These are phyloP conservation scores for Acleris laterana DNA, from an alignment of 2,888 invertebrate species.

Conservation along the genomic window DNA sequence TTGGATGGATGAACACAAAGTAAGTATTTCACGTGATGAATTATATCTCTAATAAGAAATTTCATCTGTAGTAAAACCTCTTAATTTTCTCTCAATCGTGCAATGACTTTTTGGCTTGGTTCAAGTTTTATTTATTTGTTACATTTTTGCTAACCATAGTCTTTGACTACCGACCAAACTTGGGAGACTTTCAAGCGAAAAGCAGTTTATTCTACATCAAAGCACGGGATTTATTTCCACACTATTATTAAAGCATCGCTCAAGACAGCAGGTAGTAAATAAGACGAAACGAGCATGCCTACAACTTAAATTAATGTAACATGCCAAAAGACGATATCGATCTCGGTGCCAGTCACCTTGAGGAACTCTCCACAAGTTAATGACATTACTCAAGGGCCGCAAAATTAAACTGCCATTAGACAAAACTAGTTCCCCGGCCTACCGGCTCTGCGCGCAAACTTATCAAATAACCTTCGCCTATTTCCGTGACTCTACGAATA, in stretches of 20 bases:
- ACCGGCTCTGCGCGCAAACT: conserved; percentile 39
- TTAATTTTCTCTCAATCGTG: too few relatives aligned
- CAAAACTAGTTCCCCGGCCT: conserved; percentile 35
- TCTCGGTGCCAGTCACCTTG: conserved; percentile 29
- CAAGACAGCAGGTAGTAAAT: neutral
- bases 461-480: conserved; percentile 45
- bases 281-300: neutral
- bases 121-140: too few relatives aligned
- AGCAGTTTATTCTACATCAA: neutral
- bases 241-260: too few relatives aligned
- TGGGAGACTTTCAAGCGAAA: neutral
- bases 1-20: neutral
- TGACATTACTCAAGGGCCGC: conserved; percentile 35
- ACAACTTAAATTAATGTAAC: conserved; percentile 16
- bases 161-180: neutral
- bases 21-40: neutral
- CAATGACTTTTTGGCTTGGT: too few relatives aligned
- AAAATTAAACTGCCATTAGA: conserved; percentile 38
- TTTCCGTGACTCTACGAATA: conserved; percentile 54
- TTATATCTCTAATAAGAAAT: too few relatives aligned
- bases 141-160: too few relatives aligned
- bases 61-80: too few relatives aligned
- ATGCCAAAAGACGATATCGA: conserved; percentile 24
- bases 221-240: too few relatives aligned
- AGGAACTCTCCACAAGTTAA: conserved; percentile 29